Base-by-base conservation (phyloP, 1,140 invertebrate genomes). In the Arion vulgaris region DNA sequence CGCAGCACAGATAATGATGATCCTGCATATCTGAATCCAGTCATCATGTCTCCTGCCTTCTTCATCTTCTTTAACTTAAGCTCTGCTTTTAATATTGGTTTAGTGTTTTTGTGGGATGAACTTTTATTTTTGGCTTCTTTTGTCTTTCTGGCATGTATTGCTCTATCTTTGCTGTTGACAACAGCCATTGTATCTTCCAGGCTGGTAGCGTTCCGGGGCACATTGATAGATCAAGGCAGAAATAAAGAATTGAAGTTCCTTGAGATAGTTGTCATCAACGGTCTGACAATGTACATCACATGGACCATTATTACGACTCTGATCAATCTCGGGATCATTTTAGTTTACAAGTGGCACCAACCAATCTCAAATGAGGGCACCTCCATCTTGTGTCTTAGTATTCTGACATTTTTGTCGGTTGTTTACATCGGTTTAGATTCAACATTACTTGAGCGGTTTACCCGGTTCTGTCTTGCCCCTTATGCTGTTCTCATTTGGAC, bases 31-130 rank as follows among this genome's bases (percentile, higher is more conserved):
- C 39, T 80, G 0, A 82, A 84, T 51, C 87, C 89, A 1, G 39
- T 49, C 4, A 74, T 88, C 32, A 68, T 88, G 28, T 83, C 85
- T 2, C 68, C 83, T 0, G 41, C 69, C 0, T 84, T 89, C 57
- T 90, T 85, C 81, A 39, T 81, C 11, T 71, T 85, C n/a, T 88
- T 87, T 73, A 87, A 86, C 38, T 32, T 89, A 17, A 88, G 87
- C 77, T 84, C 85, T 57, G 73, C 85, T 23, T 80, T 84, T 13
- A 89, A 89, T 79, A 84, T 90, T n/a, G 79, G 80, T 23, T 92
- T 90, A 90, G 38, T 91, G 39, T 89, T 92, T 84, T 69, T 90
- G 15, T 92, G 86, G 87, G 86, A 89, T 81, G 76, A 85, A 69
- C 49, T 84, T 41, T 66, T 88, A 15, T 39, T 87, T 1, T 68